phyloP scores from a whole-genome alignment of 1,140 invertebrate species.

The Atta cephalotes region DNA sequence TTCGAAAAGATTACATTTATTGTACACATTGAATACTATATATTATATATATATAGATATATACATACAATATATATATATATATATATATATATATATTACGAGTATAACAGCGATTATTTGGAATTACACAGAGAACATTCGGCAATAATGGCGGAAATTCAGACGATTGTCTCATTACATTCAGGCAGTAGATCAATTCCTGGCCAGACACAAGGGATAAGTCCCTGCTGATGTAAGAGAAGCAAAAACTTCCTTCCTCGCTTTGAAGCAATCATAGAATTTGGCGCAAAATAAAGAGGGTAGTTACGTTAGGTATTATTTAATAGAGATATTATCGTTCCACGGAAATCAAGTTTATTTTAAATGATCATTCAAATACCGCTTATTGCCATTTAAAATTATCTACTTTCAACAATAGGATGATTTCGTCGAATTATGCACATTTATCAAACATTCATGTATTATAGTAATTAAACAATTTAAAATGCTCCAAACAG shows the following conservation, averaged over 20 bases:
- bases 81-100: too few species aligned
- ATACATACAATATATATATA: too few species aligned
- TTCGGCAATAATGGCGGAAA: not conserved
- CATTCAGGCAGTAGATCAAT: not conserved
- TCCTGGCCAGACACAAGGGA: not conserved
- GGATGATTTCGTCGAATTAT: not conserved
- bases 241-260: not conserved
- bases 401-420: not conserved
- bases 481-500: too few species aligned
- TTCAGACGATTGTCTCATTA: too few species aligned
- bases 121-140: not conserved
- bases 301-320: not conserved
- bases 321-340: conserved; percentile 23
- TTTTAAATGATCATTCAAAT: not conserved
- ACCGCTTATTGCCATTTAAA: not conserved
- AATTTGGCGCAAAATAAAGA: conserved; percentile 9
- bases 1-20: too few species aligned
- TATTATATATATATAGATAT: too few species aligned
- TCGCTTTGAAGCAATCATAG: not conserved
- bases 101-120: not conserved
- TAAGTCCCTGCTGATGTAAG: not conserved
- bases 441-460: too few species aligned
- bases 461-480: too few species aligned
- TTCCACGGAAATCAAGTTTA: not conserved
- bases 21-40: too few species aligned